These are phyloP conservation scores for Callithrix jacchus DNA, from an alignment of 2,113 vertebrate genomes.

Conservation along the genomic window DNA sequence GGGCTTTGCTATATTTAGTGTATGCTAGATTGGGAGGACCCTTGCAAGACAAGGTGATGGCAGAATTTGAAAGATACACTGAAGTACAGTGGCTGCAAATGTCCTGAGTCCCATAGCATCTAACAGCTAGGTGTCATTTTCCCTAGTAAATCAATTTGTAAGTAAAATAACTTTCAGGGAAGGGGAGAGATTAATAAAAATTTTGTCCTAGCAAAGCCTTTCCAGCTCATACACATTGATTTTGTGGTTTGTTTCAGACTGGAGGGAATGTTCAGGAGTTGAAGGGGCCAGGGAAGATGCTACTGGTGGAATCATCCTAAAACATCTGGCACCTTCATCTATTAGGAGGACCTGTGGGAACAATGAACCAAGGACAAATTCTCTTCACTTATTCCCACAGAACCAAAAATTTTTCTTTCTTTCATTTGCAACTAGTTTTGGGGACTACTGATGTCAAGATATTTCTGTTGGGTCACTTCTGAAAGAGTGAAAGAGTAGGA, in stretches of 20 bases:
- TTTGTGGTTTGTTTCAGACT: not conserved
- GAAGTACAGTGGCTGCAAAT: not conserved
- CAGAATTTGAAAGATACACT: not conserved
- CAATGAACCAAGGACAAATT: not conserved
- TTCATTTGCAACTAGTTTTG: not conserved
- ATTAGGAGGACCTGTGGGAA: accelerated
- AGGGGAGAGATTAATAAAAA: not conserved
- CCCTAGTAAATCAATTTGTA: not conserved
- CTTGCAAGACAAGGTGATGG: not conserved
- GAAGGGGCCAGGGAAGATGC: too few relatives aligned
- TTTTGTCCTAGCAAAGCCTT: not conserved
- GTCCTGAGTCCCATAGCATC: not conserved
- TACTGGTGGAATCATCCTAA: not conserved
- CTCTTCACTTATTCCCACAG: too few relatives aligned
- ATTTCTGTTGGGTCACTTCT: not conserved
- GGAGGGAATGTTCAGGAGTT: not conserved
- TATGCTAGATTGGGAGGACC: not conserved
- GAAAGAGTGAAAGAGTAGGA: slow-evolving; percentile 1
- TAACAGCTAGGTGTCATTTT: not conserved
- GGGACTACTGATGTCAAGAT: not conserved
- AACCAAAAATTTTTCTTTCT: not conserved
- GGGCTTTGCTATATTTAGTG: not conserved
- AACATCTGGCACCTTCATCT: not conserved
- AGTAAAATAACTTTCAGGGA: slow-evolving; percentile 19
- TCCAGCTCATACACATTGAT: not conserved